These are phyloP conservation scores for Cacoxenus indagator DNA, from an alignment of 2,888 invertebrate genomes.

Conservation along the genomic window DNA sequence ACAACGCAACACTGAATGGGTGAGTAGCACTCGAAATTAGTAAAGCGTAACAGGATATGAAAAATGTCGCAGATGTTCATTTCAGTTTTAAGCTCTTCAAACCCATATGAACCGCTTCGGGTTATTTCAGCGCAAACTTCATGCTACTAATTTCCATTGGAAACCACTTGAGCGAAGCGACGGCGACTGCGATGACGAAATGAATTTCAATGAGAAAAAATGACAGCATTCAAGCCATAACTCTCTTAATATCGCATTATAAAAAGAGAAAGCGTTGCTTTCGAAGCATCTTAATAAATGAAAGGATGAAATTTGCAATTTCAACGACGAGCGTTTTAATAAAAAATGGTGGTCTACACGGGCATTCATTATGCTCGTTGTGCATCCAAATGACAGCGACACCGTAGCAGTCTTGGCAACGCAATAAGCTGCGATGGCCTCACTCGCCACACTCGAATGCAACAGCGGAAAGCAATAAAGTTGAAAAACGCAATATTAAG, in stretches of 20 bases:
- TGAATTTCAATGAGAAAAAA: background rate
- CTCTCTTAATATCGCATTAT: background rate
- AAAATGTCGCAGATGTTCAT: slow-evolving; percentile 1
- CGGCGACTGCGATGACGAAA: background rate
- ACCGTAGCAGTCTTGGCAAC: slow-evolving; percentile 33
- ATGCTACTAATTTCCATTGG: background rate
- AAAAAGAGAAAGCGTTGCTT: background rate
- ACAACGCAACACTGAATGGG: background rate
- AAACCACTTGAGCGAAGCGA: background rate
- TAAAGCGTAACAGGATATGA: background rate
- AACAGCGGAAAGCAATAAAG: slow-evolving; percentile 35
- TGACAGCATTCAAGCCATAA: background rate
- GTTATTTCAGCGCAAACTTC: background rate
- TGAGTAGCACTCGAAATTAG: background rate
- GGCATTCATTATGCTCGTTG: slow-evolving; percentile 60
- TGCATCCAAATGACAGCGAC: slow-evolving; percentile 29
- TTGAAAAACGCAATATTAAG: slow-evolving; percentile 60
- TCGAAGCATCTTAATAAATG: background rate
- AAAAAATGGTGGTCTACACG: slow-evolving; percentile 55
- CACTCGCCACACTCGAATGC: background rate
- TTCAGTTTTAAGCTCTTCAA: background rate
- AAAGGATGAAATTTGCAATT: background rate
- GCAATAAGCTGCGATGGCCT: background rate
- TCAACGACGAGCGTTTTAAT: slow-evolving; percentile 39
- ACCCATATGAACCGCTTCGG: background rate